Base-by-base conservation (phyloP, 2,888 invertebrate species). In the Plebejus argus region DNA sequence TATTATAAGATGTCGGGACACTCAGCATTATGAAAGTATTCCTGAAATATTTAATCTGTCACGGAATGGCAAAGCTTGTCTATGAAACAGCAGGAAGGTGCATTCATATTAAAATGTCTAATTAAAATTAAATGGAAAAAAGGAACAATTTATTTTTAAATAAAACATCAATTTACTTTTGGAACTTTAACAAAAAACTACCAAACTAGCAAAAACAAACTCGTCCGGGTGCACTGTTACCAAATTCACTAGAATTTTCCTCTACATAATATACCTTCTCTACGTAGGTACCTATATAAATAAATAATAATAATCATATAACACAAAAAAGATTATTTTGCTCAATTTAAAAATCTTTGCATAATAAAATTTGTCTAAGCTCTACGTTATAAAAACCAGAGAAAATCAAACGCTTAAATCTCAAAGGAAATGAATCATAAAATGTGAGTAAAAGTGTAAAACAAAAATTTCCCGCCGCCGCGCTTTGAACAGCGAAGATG, bases 401-500 rank as follows among this genome's bases (percentile, higher is more conserved):
- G 28, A 66, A 66, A 66, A 66, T 28, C 23, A 28, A 66, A 66
- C 23, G 28, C 12, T 28, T 66, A 66, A 66, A 66, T 66, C 66
- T 15, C 28, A 28, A 66, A 66, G 66, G 66, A 66, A 66, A 66
- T 66, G 66, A 66, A 66, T 66, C 28, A 66, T 66, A 66, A 66
- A 66, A 66, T 66, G 28, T 66, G 28, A 66, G 66, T 66, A 28
- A 12, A 66, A 66, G 23, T 66, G 66, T 66, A 23, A 66, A 66
- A 45, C 45, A 71, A 71, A 71, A 71, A 10, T 10, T 71, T 20
- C n/a, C 35, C 1, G 33, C 20, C 20, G 1, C 3, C 39, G 39
- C 71, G 39, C 66, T 28, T 66, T 66, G 39, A 45, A 71, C 71
- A 71, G 39, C 71, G 71, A 71, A 71, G 71, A 71, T 45, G 45